Evolutionary conservation across 2,888 invertebrate genomes (phyloP), one percentile per base, ranked within the genome.

Genomic region (Nymphalis urticae): DNA sequence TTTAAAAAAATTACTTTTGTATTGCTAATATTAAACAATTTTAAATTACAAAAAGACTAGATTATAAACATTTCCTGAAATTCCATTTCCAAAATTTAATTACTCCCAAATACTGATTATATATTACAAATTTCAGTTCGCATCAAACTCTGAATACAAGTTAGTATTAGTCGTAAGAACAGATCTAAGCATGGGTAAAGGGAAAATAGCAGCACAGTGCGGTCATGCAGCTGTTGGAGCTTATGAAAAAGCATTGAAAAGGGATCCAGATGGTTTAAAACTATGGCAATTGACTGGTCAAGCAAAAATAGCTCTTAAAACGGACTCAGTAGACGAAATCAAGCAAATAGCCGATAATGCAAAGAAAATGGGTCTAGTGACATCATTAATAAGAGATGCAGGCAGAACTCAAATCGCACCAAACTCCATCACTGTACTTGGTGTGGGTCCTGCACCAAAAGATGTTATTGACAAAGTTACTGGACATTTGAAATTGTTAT

Each of bases 121-220:
- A 32, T 32, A 19, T 50, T 63, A 73, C 67, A 72, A 72, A 51
- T 90, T 88, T 16, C 87, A 92, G 92, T 86, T 85, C 67, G 71
- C 81, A 42, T 85, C 90, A 67, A 85, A 90, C 61, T 91, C 93
- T 50, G 95, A 95, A 81, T 95, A 95, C 79, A 97, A 98, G 88
- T 92, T 98, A 89, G 96, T 98, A 8, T 87, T 98, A 74, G 96
- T 97, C 3, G 96, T 98, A 7, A 93, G 98, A 78, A 97, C 95
- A 81, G 98, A 98, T 80, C 90, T 98, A 5, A 97, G 97, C 85
- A 98, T 98, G 98, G 96, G 97, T 17, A 98, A 98, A 92, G 97
- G 98, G 1, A 98, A 98, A 93, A 96, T 97, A 53, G 98, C 97
- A 5, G 97, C 98, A 0, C 98, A 98, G 86, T 98, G 98, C 87